Percentiles rank a stretch among this genome's conserved stretches.
These are phyloP conservation scores for Drosophila ohnishii DNA, from an alignment of 1,140 invertebrate species.

Conservation along the genomic window DNA sequence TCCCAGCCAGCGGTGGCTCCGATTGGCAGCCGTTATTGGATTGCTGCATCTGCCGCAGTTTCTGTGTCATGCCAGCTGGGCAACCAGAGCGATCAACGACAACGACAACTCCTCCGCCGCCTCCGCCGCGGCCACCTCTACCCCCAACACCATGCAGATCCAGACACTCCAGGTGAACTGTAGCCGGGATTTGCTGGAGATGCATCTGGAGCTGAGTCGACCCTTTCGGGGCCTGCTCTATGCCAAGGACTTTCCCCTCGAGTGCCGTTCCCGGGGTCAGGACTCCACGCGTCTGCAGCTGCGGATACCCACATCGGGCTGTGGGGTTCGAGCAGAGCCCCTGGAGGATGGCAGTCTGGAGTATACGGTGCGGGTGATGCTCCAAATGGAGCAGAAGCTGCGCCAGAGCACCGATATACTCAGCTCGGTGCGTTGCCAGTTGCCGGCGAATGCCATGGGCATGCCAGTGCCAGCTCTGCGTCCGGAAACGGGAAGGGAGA, in stretches of 20 bases:
- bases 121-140: neutral
- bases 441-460: constrained; percentile 78
- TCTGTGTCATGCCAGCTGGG: constrained; percentile 75
- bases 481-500: constrained; percentile 43
- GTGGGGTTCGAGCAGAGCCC: constrained; percentile 86
- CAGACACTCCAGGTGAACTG: constrained; percentile 82
- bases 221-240: constrained; percentile 88
- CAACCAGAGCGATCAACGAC: constrained; percentile 63
- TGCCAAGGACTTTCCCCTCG: constrained; percentile 88
- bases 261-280: constrained; percentile 85
- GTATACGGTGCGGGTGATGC: constrained; percentile 86
- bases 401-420: constrained; percentile 88
- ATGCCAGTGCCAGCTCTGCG: constrained; percentile 58
- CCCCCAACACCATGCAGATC: constrained; percentile 51
- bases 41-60: constrained; percentile 68
- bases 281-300: constrained; percentile 84
- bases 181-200: constrained; percentile 84
- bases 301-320: constrained; percentile 87
- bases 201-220: constrained; percentile 85
- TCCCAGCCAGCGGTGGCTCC: constrained; percentile 2
- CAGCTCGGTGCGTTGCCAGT: constrained; percentile 84
- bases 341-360: constrained; percentile 84
- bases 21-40: constrained; percentile 52
- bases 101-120: neutral
- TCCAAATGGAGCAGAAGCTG: constrained; percentile 88